Percentiles rank a stretch among this genome's conserved stretches.
These are phyloP conservation scores for Trigoniulus corallinus DNA, from an alignment of 1,140 invertebrate genomes.

Conservation along the genomic window DNA sequence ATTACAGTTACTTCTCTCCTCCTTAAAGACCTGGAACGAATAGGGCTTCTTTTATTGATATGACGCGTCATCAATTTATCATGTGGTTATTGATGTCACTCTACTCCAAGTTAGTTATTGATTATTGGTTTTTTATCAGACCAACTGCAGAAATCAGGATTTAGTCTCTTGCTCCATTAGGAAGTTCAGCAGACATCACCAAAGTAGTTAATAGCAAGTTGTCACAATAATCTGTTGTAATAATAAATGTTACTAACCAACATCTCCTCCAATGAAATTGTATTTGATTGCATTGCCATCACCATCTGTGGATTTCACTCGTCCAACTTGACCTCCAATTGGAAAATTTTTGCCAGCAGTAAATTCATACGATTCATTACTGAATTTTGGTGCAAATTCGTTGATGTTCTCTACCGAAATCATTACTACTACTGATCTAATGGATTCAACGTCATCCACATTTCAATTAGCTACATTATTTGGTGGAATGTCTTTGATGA, in stretches of 20 bases:
- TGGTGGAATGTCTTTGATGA: constrained; percentile 11
- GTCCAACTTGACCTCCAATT: constrained; percentile 67
- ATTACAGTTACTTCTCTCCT: too few species aligned
- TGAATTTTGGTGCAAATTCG: constrained; percentile 48
- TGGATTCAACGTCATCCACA: constrained; percentile 7
- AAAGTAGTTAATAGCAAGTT: background rate
- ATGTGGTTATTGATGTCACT: too few species aligned
- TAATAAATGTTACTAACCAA: constrained; percentile 10
- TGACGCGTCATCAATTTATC: too few species aligned
- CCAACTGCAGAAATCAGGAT: too few species aligned
- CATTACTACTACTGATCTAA: constrained; percentile 22
- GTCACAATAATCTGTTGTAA: too few species aligned
- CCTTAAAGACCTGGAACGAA: too few species aligned
- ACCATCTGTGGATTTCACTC: constrained; percentile 35
- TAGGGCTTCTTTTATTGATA: too few species aligned
- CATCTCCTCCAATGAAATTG: constrained; percentile 23
- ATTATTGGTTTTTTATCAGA: too few species aligned
- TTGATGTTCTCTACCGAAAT: constrained; percentile 31
- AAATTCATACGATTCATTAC: constrained; percentile 75
- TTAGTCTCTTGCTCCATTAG: too few species aligned
- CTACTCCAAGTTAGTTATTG: too few species aligned
- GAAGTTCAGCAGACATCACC: background rate
- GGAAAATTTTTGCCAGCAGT: constrained; percentile 68
- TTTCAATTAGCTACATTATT: background rate
- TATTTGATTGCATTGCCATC: constrained; percentile 27